A percentile compares a stretch with the other conserved stretches of the same genome.
phyloP scores from a whole-genome alignment of 2,113 vertebrate species.

The Nasalis larvatus region DNA sequence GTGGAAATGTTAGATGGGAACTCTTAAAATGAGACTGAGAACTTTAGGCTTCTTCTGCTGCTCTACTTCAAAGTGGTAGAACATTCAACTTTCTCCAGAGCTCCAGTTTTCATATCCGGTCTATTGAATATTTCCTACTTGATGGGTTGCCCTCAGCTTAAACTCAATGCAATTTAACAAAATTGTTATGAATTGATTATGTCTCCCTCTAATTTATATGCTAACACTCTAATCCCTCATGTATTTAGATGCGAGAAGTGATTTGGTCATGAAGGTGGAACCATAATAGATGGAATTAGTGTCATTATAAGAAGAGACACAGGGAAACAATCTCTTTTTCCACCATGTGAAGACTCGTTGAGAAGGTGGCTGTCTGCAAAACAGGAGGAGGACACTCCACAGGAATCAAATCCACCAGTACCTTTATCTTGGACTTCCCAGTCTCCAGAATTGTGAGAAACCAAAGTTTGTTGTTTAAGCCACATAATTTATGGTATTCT shows the following conservation, averaged over 20 bases:
- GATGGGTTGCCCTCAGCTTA: neutral
- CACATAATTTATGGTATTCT: neutral
- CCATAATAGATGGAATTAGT: neutral
- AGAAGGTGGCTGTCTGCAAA: neutral
- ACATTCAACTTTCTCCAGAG: neutral
- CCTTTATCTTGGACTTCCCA: neutral
- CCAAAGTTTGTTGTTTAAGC: neutral
- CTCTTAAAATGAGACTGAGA: neutral
- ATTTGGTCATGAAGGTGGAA: neutral
- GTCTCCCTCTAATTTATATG: neutral
- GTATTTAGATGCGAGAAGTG: neutral
- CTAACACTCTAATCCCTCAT: neutral
- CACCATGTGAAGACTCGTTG: neutral
- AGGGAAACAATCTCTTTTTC: neutral
- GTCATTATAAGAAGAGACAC: neutral
- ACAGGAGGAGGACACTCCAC: neutral
- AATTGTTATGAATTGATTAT: neutral
- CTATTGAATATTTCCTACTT: neutral
- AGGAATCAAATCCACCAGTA: neutral
- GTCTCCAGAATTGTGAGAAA: neutral
- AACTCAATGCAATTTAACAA: neutral
- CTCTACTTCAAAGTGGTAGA: neutral
- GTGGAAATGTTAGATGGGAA: neutral
- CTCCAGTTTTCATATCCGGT: neutral
- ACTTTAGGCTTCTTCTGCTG: neutral